Conservation (phyloP, 2,797 vertebrate genomes). For the Crocidura indochinensis region DNA sequence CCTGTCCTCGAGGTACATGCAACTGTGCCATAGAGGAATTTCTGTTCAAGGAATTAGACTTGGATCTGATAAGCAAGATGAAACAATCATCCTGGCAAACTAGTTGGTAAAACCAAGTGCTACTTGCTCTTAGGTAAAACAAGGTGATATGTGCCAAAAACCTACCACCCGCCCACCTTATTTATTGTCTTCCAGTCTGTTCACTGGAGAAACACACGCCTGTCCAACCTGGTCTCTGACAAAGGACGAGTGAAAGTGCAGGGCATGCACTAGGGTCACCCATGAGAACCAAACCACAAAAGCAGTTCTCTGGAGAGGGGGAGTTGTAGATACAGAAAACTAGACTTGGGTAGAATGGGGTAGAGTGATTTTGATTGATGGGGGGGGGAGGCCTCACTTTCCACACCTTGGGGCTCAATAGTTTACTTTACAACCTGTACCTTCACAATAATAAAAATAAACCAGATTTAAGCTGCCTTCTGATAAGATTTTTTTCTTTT, state of each 20-base stretch:
- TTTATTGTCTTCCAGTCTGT: neutral
- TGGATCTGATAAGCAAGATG: conserved; percentile 53
- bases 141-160: neutral
- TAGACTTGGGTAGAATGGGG: neutral
- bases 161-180: neutral
- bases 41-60: conserved; percentile 44
- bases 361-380: conserved; percentile 3
- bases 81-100: neutral
- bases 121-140: conserved; percentile 45
- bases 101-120: neutral
- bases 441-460: conserved; percentile 41
- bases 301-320: neutral
- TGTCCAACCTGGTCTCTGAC: conserved; percentile 26
- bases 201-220: neutral
- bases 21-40: conserved; percentile 8
- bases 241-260: conserved; percentile 55
- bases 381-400: conserved; percentile 17
- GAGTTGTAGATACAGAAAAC: neutral
- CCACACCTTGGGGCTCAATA: neutral
- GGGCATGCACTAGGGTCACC: neutral
- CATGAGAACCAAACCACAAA: neutral
- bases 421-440: conserved; percentile 41
- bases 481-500: conserved; percentile 54
- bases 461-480: conserved; percentile 46
- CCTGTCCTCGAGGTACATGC: neutral